These are phyloP conservation scores for Epirrhoe tristata DNA, from an alignment of 2,888 invertebrate species.

Conservation along the genomic window DNA sequence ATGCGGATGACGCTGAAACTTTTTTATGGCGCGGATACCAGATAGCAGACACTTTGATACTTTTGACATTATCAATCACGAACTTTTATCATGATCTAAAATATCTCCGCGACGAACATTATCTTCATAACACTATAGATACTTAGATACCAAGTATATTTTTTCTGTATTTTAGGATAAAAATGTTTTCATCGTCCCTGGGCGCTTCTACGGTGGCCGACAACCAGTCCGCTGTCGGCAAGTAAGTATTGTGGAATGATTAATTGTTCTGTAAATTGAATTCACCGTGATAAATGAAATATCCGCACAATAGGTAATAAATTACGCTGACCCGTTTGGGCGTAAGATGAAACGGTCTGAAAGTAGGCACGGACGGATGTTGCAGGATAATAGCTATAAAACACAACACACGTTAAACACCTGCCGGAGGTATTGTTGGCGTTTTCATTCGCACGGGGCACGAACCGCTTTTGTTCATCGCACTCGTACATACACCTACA, in stretches of 20 bases:
- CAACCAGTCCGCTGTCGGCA: slow-evolving; percentile 77
- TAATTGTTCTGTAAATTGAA: slow-evolving; percentile 85
- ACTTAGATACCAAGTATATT: slow-evolving; percentile 4
- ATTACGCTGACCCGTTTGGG: slow-evolving; percentile 82
- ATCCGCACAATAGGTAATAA: slow-evolving; percentile 85
- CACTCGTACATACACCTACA: slow-evolving; percentile 25
- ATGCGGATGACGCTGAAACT: not conserved
- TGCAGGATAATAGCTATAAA: slow-evolving; percentile 73
- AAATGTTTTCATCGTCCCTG: slow-evolving; percentile 61
- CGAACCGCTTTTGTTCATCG: slow-evolving; percentile 53
- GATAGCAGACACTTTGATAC: not conserved
- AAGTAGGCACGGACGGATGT: slow-evolving; percentile 76
- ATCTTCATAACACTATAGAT: not conserved
- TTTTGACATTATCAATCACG: not conserved
- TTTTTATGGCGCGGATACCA: not conserved
- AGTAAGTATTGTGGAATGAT: slow-evolving; percentile 84
- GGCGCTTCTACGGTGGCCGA: slow-evolving; percentile 59
- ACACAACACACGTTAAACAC: slow-evolving; percentile 75
- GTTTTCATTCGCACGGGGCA: slow-evolving; percentile 62
- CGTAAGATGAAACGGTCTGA: slow-evolving; percentile 81
- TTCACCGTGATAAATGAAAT: slow-evolving; percentile 85
- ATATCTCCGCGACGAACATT: not conserved
- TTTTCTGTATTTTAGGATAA: slow-evolving; percentile 50
- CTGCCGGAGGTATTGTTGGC: slow-evolving; percentile 67
- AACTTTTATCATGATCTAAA: not conserved